Base-by-base conservation (phyloP, 2,888 invertebrate species). In the Chloromyia formosa region DNA sequence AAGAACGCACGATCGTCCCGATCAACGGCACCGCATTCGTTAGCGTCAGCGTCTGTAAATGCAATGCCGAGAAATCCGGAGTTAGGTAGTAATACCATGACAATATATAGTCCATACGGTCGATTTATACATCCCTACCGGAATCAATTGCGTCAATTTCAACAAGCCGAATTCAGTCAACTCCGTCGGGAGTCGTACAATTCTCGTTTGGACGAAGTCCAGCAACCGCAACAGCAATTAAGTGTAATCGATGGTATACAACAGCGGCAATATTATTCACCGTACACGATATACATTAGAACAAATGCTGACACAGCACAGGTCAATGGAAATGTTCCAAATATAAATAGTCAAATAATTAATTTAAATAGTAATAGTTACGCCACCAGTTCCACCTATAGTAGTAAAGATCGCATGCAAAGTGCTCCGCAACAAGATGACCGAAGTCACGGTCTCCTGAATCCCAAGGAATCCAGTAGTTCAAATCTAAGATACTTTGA, bases 261-360 rank as follows among this genome's bases (percentile, higher is more conserved):
- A 16, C 60, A 45, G 23, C 18, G 23, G 53, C 68, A 27, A 53
- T 54, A 74, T 35, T 56, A 40, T 22, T 62, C 64, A 18, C 76
- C 74, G 58, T 76, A 74, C 58, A 61, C 75, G 60, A 69, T 75
- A 74, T 74, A 61, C 42, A 75, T 60, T 62, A 74, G 58, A 42
- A 73, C 69, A 54, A 64, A 56, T 68, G 42, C 73, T 73, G 76
- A 75, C 62, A 73, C 69, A 66, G 73, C 74, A 69, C 40, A 53
- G 72, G 69, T 72, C 75, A 76, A 23, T n/a, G 40, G 80, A 81
- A 81, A 82, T 83, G 83, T 84, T 84, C 83, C 84, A 83, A 84
- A 84, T 82, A 75, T 78, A 80, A 82, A 83, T 84, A 84, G 83
- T 84, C 84, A 83, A 82, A 82, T 81, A 83, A 79, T 75, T 80